These are phyloP conservation scores for Drosophila sproati DNA, from an alignment of 1,140 invertebrate species.

Conservation along the genomic window DNA sequence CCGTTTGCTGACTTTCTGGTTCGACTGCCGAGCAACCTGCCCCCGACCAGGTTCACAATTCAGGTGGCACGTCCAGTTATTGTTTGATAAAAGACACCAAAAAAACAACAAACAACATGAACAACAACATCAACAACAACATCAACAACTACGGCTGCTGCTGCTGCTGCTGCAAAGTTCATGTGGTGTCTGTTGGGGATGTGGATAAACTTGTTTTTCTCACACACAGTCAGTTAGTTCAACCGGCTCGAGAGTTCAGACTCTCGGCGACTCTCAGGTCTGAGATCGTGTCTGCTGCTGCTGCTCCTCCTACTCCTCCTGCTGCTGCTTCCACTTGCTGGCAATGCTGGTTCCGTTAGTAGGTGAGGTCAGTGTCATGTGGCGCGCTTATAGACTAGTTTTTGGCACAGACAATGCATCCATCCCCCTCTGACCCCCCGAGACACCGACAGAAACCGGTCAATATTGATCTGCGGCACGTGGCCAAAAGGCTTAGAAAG, in stretches of 20 bases:
- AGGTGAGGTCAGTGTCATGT: slow-evolving; percentile 83
- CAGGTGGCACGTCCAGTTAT: slow-evolving; percentile 65
- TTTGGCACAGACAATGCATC: slow-evolving; percentile 54
- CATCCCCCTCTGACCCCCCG: not conserved
- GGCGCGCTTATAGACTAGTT: slow-evolving; percentile 75
- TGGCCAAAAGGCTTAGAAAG: slow-evolving; percentile 14
- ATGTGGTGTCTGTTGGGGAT: slow-evolving; percentile 55
- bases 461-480: slow-evolving; percentile 32
- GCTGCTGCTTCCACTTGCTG: slow-evolving; percentile 49
- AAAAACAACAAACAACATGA: slow-evolving; percentile 36
- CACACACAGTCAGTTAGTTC: slow-evolving; percentile 31
- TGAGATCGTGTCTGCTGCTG: slow-evolving; percentile 8
- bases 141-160: slow-evolving; percentile 27
- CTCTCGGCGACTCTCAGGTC: slow-evolving; percentile 6
- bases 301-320: slow-evolving; percentile 51
- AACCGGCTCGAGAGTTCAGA: slow-evolving; percentile 66
- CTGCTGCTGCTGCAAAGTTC: slow-evolving; percentile 49
- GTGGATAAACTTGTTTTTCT: slow-evolving; percentile 77
- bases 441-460: slow-evolving; percentile 9
- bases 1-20: slow-evolving; percentile 55
- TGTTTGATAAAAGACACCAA: slow-evolving; percentile 70
- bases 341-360: slow-evolving; percentile 71
- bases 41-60: slow-evolving; percentile 37
- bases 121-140: slow-evolving; percentile 30
- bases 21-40: slow-evolving; percentile 40